Conservation (phyloP, 2,888 invertebrate genomes). For the Graphium colonna region DNA sequence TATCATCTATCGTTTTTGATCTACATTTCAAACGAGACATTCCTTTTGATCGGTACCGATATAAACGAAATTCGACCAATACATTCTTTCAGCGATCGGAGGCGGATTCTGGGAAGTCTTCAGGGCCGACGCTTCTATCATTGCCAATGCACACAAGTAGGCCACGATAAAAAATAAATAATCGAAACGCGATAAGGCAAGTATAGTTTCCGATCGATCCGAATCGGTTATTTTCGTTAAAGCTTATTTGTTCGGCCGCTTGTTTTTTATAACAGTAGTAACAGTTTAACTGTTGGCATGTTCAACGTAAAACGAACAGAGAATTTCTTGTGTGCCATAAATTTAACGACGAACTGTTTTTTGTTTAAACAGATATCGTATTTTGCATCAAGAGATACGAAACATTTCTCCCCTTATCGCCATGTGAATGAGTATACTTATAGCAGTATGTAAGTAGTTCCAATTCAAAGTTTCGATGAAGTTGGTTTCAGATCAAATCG, state of each 20-base stretch:
- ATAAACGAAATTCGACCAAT: not conserved
- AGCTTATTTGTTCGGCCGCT: not conserved
- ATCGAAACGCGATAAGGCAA: not conserved
- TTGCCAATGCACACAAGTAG: conserved; percentile 2
- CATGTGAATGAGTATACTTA: too few species aligned
- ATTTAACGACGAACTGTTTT: conserved; percentile 6
- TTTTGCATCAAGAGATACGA: too few species aligned
- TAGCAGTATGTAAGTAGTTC: not conserved
- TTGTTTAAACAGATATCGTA: too few species aligned
- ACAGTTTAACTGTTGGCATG: too few species aligned
- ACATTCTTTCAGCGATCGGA: conserved; percentile 1
- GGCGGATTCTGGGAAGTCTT: conserved; percentile 12
- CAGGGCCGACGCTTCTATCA: not conserved
- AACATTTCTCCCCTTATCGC: too few species aligned
- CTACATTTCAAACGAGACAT: not conserved
- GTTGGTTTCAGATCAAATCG: not conserved
- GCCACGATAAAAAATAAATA: conserved; percentile 3
- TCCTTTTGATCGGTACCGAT: conserved; percentile 1
- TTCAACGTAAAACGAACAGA: too few species aligned
- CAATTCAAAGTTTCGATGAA: not conserved
- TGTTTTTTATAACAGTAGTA: too few species aligned
- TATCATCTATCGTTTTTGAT: not conserved
- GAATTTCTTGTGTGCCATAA: too few species aligned
- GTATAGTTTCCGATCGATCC: not conserved
- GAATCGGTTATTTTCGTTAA: not conserved